These are phyloP conservation scores for Dromococcyx pavoninus DNA, from an alignment of 2,797 vertebrate species.

Conservation along the genomic window DNA sequence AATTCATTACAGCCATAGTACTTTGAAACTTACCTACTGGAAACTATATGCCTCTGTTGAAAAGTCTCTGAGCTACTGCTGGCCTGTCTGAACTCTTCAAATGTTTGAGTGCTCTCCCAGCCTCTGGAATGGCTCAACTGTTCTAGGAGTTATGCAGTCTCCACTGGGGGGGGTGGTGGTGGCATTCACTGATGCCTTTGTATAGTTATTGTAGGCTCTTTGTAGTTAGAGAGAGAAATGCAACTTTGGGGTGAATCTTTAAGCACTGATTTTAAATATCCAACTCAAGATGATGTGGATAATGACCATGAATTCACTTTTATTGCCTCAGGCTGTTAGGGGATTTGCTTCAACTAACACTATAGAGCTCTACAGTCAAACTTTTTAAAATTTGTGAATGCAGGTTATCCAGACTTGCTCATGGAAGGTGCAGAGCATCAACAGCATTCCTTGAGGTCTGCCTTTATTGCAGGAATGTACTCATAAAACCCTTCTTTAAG, in stretches of 20 bases:
- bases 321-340: neutral
- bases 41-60: neutral
- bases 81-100: neutral
- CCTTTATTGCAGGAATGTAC: neutral
- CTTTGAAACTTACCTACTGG: neutral
- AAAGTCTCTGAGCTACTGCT: neutral
- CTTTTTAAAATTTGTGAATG: neutral
- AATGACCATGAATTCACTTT: neutral
- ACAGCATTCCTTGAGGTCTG: neutral
- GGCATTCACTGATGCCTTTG: neutral
- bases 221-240: neutral
- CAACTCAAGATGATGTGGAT: rapidly evolving
- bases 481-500: neutral
- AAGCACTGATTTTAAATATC: neutral
- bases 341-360: neutral
- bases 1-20: neutral
- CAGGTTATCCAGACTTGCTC: neutral
- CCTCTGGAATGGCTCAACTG: neutral
- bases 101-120: neutral
- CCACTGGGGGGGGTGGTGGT: neutral
- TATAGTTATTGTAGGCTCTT: neutral
- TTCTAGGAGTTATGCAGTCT: neutral
- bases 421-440: neutral
- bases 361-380: neutral
- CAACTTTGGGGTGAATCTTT: neutral